Evolutionary conservation across 2,113 vertebrate genomes (phyloP).

Genomic region (Butorides virescens): DNA sequence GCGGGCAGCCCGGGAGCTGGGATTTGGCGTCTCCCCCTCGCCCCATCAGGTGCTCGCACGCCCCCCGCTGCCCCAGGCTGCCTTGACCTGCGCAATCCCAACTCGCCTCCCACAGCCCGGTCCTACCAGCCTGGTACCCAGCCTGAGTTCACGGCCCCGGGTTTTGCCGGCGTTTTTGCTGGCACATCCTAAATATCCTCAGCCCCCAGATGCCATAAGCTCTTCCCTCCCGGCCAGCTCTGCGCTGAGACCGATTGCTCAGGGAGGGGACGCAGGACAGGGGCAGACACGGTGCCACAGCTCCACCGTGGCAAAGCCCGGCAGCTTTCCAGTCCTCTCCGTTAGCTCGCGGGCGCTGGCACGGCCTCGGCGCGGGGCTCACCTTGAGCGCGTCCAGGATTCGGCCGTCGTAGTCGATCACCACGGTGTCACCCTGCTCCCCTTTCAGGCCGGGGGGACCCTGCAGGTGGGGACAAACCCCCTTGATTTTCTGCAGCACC

Average conservation of each 20-base stretch:
- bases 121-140: not conserved
- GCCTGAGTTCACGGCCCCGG: not conserved
- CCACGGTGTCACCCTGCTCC: conserved; percentile 81
- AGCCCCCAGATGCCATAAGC: not conserved
- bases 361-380: not conserved
- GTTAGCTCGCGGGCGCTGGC: rapidly evolving
- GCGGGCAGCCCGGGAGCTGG: not conserved
- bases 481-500: not conserved
- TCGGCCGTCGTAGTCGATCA: conserved; percentile 90
- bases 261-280: not conserved
- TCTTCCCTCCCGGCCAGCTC: not conserved
- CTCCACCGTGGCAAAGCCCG: rapidly evolving
- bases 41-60: not conserved
- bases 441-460: conserved; percentile 78
- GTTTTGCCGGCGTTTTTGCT: rapidly evolving
- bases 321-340: not conserved
- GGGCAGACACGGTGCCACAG: rapidly evolving
- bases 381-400: conserved; percentile 92
- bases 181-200: not conserved
- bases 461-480: conserved; percentile 15
- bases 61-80: rapidly evolving
- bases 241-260: not conserved
- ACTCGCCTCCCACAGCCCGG: not conserved
- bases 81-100: not conserved
- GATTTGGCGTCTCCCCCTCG: not conserved